These are phyloP conservation scores for Falco biarmicus DNA, from an alignment of 2,797 vertebrate species.

Conservation along the genomic window DNA sequence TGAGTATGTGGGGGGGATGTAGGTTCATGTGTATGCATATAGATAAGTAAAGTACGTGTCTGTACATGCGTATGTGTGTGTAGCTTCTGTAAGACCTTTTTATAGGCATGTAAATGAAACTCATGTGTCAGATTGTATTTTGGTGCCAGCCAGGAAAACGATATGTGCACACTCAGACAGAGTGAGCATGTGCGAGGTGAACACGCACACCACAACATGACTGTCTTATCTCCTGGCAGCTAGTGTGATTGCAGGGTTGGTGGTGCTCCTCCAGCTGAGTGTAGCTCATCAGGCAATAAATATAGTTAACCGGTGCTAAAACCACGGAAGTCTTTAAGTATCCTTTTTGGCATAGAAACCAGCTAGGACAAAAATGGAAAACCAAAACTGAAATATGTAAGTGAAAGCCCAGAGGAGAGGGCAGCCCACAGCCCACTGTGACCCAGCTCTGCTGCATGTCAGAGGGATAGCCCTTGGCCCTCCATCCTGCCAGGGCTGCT, in stretches of 20 bases:
- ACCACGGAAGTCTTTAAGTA: too few relatives aligned
- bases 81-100: neutral
- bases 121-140: neutral
- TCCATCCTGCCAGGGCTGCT: neutral
- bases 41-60: too few relatives aligned
- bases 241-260: neutral
- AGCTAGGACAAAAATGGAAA: neutral
- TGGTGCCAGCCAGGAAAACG: neutral
- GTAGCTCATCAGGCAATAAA: neutral
- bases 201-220: too few relatives aligned
- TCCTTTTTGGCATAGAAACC: neutral
- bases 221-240: neutral
- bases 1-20: too few relatives aligned
- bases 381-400: neutral
- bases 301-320: neutral
- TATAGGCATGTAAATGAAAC: neutral
- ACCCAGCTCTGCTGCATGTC: neutral
- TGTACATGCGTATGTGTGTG: accelerated
- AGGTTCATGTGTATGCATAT: too few relatives aligned
- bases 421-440: neutral
- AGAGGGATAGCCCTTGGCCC: neutral
- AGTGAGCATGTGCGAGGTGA: accelerated
- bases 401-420: neutral
- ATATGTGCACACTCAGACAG: too few relatives aligned
- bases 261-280: neutral